Base-by-base conservation (phyloP, 2,797 vertebrate genomes). In the Otolemur crassicaudatus region DNA sequence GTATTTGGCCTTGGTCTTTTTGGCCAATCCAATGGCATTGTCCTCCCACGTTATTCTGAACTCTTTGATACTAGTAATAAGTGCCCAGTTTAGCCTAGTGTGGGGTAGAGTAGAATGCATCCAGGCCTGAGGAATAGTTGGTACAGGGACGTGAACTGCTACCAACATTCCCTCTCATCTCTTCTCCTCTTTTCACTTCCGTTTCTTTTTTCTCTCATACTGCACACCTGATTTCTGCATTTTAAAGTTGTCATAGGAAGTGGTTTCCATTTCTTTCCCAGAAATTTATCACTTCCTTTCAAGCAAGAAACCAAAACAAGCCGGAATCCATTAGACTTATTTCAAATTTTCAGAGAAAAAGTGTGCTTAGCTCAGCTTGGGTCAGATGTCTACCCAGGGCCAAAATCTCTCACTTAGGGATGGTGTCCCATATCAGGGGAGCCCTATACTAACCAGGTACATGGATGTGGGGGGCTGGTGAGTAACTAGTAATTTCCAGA, bases 251-350 rank as follows among this genome's bases (percentile, higher is more conserved):
- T 60, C 40, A 95, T 11, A 63, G 29, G 76, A 96, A 70, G n/a
- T n/a, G 3, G 4, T 87, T 92, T 95, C 43, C 67, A 67, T 73
- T 89, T 17, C 79, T 67, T 96, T 91, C 37, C 43, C 49, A 67
- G 19, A 22, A 87, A 84, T 86, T 76, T 16, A 77, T 46, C 34
- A 63, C 37, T 90, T 87, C 37, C 31, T 87, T 83, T 92, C 27
- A 86, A 60, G 76, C 3, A 6, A 67, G 17, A 7, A 76, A 27
- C 22, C 73, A 84, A 75, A 53, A 61, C 7, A 29, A 92, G 7
- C 13, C 88, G 25, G 34, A 40, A 46, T 75, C 9, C 75, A 23
- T 69, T n/a, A 79, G 58, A 49, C 22, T 0, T 1, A 49, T 80
- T 75, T 70, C 63, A 88, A 61, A 65, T 77, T 91, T 31, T 17